Evolutionary conservation across 2,797 vertebrate species (phyloP), one percentile per base, ranked within the genome.

Genomic region (Gymnocypris eckloni): DNA sequence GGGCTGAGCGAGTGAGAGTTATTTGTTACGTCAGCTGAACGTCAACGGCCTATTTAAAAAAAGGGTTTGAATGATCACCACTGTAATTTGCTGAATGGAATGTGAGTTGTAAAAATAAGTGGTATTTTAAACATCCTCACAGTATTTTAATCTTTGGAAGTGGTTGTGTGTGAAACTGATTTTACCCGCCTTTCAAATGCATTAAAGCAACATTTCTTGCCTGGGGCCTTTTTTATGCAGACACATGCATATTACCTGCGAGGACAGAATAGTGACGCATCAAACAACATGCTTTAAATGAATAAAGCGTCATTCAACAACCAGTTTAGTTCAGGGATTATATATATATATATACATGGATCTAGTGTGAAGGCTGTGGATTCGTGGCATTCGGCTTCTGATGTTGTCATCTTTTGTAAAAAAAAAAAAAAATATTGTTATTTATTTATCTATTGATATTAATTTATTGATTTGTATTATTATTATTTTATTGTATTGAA

Each of bases 21-120:
- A 25, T 41, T 41, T 80, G 71, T 75, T 92, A 88, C 86, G 87
- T 93, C 89, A 91, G 87, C 41, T 64, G 1, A 13, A 77, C 37
- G 22, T 70, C 86, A 87, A 59, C 0, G 7, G 50, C 86, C 88
- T 94, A 90, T 92, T 91, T 92, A 89, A 91, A 92, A 87, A 78
- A 0, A 28, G 37, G 64, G 83, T 82, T 84, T 81, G 85, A 79
- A 76, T 85, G 4, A 4, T 64, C 73, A 79, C 87, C 75, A 50
- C 3, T 69, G 43, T 48, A 22, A 56, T 82, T 73, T 83, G 72
- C 76, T 22, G 48, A 45, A 28, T 37, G 64, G 73, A 86, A 88
- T 79, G 80, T 45, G 4, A 48, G 43, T 28, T 1, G 77, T 81
- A 81, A 85, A 90, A 89, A 86, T 78, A 86, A 66, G 66, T 22